phyloP scores from a whole-genome alignment of 2,113 vertebrate genomes.

The Oceanites oceanicus region DNA sequence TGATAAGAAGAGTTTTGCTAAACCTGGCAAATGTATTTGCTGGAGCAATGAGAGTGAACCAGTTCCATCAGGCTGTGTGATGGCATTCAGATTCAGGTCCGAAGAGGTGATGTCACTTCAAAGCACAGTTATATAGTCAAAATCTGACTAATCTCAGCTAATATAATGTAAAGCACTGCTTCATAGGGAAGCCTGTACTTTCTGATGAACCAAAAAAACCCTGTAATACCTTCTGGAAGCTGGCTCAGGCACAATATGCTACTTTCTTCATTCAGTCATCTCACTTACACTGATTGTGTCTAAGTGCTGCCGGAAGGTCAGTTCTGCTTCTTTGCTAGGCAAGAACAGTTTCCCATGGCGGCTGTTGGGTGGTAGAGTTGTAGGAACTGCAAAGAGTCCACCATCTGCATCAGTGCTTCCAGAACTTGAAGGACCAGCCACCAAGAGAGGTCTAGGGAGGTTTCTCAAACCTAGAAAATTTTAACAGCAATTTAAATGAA shows the following conservation, averaged over 20 bases:
- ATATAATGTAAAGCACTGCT: background rate
- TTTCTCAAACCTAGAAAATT: slow-evolving; percentile 82
- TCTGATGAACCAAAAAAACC: background rate
- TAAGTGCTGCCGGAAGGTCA: slow-evolving; percentile 91
- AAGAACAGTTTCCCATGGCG: slow-evolving; percentile 90
- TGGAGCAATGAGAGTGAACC: background rate
- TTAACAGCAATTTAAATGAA: background rate
- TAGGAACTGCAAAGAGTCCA: slow-evolving; percentile 91
- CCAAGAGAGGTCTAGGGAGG: slow-evolving; percentile 85
- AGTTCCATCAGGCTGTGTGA: background rate
- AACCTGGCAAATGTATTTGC: background rate
- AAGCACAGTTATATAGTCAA: background rate
- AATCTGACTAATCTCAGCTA: background rate
- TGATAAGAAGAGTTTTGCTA: background rate
- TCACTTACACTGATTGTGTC: slow-evolving; percentile 93
- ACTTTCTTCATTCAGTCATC: background rate
- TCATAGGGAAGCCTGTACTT: background rate
- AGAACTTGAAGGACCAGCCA: slow-evolving; percentile 71
- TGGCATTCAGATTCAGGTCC: background rate
- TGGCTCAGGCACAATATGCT: background rate
- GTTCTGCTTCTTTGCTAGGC: slow-evolving; percentile 90
- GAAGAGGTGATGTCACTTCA: background rate
- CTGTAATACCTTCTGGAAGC: background rate
- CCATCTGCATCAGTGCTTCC: slow-evolving; percentile 81
- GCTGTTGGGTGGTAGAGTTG: slow-evolving; percentile 94